Conservation (phyloP, 2,797 vertebrate genomes). For the Lepus townsendii region DNA sequence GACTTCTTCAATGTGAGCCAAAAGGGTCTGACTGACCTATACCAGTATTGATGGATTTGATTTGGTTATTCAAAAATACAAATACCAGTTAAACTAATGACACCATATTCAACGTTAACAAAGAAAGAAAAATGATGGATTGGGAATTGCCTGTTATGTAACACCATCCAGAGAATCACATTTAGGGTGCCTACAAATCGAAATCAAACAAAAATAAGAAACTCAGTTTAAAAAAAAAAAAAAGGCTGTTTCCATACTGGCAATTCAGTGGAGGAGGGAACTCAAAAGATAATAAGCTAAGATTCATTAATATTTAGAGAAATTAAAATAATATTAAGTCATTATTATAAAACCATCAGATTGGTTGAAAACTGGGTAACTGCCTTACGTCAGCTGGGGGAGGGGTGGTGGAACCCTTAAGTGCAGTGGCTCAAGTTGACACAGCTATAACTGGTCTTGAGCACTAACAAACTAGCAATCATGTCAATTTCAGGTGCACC, state of each 20-base stretch:
- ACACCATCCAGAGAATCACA: neutral
- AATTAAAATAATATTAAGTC: neutral
- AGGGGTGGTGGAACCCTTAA: neutral
- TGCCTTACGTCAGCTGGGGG: neutral
- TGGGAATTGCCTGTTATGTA: neutral
- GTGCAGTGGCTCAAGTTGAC: neutral
- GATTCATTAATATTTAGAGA: slow-evolving; percentile 7
- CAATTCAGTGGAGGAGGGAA: neutral
- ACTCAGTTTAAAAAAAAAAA: neutral
- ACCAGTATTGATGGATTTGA: neutral
- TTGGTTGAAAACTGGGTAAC: neutral
- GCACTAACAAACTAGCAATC: neutral
- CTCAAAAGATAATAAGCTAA: neutral
- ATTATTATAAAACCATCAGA: neutral
- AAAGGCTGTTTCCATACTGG: neutral
- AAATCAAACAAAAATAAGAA: slow-evolving; percentile 22
- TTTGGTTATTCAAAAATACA: slow-evolving; percentile 40
- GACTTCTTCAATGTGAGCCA: slow-evolving; percentile 14
- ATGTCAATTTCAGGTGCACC: neutral
- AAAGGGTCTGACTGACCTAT: neutral
- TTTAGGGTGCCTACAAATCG: neutral
- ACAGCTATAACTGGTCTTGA: neutral
- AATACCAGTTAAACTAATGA: slow-evolving; percentile 47
- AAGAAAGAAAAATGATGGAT: neutral
- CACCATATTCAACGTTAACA: neutral